phyloP scores from a whole-genome alignment of 2,888 invertebrate species.

The Volucella inanis region DNA sequence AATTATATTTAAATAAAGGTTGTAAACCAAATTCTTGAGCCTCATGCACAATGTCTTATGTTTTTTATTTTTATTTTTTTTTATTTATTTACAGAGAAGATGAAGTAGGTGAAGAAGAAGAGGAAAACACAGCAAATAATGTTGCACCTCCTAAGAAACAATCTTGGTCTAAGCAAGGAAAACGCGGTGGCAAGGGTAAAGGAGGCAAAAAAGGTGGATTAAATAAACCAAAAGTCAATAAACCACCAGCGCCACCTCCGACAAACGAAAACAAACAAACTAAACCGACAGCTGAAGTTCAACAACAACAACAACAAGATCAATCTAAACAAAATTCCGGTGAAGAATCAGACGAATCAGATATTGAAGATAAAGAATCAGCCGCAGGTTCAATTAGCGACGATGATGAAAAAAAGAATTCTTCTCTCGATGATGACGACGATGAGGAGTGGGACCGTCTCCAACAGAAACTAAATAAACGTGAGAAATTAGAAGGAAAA shows the following conservation, averaged over 20 bases:
- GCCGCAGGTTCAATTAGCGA: conserved; percentile 84
- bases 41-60: too few species aligned
- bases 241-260: conserved; percentile 79
- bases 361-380: conserved; percentile 83
- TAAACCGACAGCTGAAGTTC: conserved; percentile 70
- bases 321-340: conserved; percentile 80
- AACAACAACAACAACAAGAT: conserved; percentile 64
- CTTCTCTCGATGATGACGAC: conserved; percentile 86
- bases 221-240: conserved; percentile 82
- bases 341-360: conserved; percentile 84
- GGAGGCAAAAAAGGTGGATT: conserved; percentile 80
- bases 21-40: too few species aligned
- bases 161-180: conserved; percentile 90
- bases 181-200: conserved; percentile 85
- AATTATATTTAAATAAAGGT: too few species aligned
- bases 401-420: conserved; percentile 86
- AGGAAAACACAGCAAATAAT: conserved; percentile 79
- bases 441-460: conserved; percentile 96
- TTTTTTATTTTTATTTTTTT: background rate
- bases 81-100: conserved; percentile 77
- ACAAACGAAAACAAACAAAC: conserved; percentile 70
- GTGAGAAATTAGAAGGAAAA: conserved; percentile 95
- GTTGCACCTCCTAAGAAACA: conserved; percentile 86
- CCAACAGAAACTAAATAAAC: conserved; percentile 93
- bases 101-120: conserved; percentile 80